phyloP scores from a whole-genome alignment of 2,888 invertebrate genomes.

The Agrochola macilenta region DNA sequence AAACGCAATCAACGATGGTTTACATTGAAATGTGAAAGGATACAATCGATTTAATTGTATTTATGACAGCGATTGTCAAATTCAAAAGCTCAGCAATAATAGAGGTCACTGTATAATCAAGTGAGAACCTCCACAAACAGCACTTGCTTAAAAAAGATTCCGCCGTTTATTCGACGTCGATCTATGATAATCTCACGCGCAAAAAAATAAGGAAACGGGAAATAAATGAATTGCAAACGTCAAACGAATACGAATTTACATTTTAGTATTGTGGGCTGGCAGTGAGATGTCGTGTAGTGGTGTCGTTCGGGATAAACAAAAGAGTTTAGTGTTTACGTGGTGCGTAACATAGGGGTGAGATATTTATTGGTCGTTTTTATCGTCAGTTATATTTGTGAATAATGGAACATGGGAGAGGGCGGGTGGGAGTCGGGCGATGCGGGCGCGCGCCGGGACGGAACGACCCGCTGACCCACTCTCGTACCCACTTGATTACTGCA shows the following conservation, averaged over 20 bases:
- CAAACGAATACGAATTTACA: conserved; percentile 59
- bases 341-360: conserved; percentile 78
- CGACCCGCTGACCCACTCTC: conserved; percentile 87
- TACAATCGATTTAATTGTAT: conserved; percentile 68
- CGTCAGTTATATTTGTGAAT: conserved; percentile 78
- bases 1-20: conserved; percentile 67
- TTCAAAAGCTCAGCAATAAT: conserved; percentile 45
- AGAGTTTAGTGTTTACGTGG: conserved; percentile 58
- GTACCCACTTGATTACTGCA: conserved; percentile 83
- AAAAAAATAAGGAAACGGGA: conserved; percentile 63
- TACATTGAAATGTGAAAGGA: conserved; percentile 77
- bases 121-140: conserved; percentile 29
- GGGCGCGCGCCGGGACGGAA: conserved; percentile 74
- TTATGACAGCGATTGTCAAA: conserved; percentile 63
- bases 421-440: conserved; percentile 64
- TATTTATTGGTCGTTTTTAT: conserved; percentile 80
- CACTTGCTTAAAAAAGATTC: conserved; percentile 21
- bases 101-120: conserved; percentile 51
- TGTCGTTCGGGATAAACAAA: conserved; percentile 53
- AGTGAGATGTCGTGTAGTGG: conserved; percentile 35
- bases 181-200: conserved; percentile 50
- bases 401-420: conserved; percentile 78
- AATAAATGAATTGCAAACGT: conserved; percentile 61
- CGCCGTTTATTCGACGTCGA: conserved; percentile 27
- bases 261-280: conserved; percentile 65